A percentile compares a stretch with the other conserved stretches of the same genome.
Evolutionary conservation across 2,888 invertebrate genomes (phyloP).

Genomic region (Dexiosoma caninum): DNA sequence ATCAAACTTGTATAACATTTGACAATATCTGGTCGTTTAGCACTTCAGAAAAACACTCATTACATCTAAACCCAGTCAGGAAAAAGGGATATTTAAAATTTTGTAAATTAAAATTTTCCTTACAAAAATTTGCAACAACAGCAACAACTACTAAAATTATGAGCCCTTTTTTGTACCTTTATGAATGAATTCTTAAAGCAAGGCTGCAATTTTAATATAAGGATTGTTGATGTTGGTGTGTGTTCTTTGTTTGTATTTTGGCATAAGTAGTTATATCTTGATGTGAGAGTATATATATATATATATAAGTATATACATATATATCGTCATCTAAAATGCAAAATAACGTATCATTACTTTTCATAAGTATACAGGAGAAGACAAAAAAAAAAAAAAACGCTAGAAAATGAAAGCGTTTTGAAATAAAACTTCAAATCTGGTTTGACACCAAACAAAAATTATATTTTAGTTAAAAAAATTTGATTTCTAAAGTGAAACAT

Average conservation of each 20-base stretch:
- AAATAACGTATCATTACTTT: too few species aligned
- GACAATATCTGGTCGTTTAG: conserved; percentile 41
- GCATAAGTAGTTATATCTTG: neutral
- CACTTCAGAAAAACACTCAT: neutral
- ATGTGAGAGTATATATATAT: too few species aligned
- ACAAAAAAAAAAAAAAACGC: too few species aligned
- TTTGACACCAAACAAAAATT: too few species aligned
- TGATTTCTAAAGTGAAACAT: too few species aligned
- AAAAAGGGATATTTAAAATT: neutral
- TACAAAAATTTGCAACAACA: neutral
- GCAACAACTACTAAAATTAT: neutral
- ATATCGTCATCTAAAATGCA: too few species aligned
- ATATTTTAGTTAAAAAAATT: too few species aligned
- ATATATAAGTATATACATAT: neutral
- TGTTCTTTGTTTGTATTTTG: neutral
- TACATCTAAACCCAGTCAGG: neutral
- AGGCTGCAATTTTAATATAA: neutral
- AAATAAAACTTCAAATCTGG: too few species aligned
- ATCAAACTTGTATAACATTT: conserved; percentile 29
- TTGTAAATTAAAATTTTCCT: neutral
- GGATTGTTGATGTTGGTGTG: neutral
- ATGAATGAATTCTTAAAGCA: conserved; percentile 23
- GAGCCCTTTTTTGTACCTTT: neutral
- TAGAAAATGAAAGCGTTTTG: too few species aligned
- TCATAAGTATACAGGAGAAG: too few species aligned